Evolutionary conservation across 1,140 invertebrate genomes (phyloP), one percentile per base, ranked within the genome.

Genomic region (Neodiprion fabricii): DNA sequence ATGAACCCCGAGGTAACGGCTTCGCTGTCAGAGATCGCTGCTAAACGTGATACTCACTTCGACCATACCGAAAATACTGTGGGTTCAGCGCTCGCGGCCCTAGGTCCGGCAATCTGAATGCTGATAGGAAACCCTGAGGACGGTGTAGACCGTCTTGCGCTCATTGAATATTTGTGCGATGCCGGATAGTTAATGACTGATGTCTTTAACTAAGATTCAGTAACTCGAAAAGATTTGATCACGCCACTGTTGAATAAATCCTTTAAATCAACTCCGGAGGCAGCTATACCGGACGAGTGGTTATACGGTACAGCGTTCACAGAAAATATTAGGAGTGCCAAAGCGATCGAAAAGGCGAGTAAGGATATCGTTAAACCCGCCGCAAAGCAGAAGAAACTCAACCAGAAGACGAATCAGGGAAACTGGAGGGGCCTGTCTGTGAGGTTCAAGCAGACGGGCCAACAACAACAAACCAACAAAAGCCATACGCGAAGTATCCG

Each of bases 1-100:
- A 53, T 79, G 2, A 81, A 81, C 48, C 71, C 70, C 0, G 71
- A 77, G 48, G 71, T 80, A 1, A 49, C 49, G 48, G 74, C 76
- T 53, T 68, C 73, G 1, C 67, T 79, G 48, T 74, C 74, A 3
- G 76, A 75, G 10, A 66, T 67, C 1, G 76, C 75, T 12, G 75
- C 70, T 17, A 76, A 74, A 71, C 65, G 77, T 48, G 77, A 81
- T 65, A 72, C 75, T 73, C 74, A 78, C 75, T 78, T 76, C 75
- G 23, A 47, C 17, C 68, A 72, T 17, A 67, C 70, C 1, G 78
- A 79, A 65, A 79, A 81, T 17, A 72, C 61, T 4, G 17, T 81
- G 12, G 78, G 79, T 12, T 77, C 79, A 3, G 77, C 78, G 0
- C 76, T 78, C 53, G 71, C 70, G 10, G 70, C 78, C 17, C 67